Evolutionary conservation across 2,888 invertebrate species (phyloP), one percentile per base, ranked within the genome.

Genomic region (Tinea pellionella): DNA sequence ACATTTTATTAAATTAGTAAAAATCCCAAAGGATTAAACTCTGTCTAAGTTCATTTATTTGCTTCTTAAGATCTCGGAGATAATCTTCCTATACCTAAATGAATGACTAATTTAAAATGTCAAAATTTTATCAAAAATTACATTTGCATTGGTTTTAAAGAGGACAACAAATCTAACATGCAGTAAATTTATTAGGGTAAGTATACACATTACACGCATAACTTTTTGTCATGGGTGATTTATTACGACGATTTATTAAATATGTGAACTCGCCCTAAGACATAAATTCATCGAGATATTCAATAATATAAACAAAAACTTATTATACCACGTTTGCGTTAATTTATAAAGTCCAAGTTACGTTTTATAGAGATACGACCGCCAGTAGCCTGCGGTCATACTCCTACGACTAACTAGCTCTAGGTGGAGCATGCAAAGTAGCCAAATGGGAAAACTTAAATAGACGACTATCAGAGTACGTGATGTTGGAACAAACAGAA

Each of bases 371-470:
- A 37, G 37, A 37, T 37, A n/a, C 37, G 37, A 9, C 2, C 37
- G 37, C 9, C 37, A 37, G 2, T 37, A n/a, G 37, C 37, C 37
- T 37, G 37, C 37, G 37, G 37, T 37, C 37, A 12, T 9, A 6
- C 9, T 12, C 2, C 47, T 47, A 13, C 47, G 47, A 15, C 8
- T n/a, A 53, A 24, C 53, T 53, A 2, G 53, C 24, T 24, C 53
- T 53, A 2, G 53, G 53, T 24, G 11, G 15, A 30, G 58, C 53
- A 61, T 55, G 56, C 59, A 61, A 59, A 61, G 53, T 59, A 59
- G n/a, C 41, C 59, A 65, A 64, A 67, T 64, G 61, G 64, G 63
- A 63, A 67, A 75, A 77, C 71, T 78, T 75, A 73, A 74, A 77
- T 75, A 72, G 67, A 65, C 63, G 63, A 65, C 63, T 65, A 70